These are phyloP conservation scores for Lycia hirtaria DNA, from an alignment of 2,888 invertebrate genomes.

Conservation along the genomic window DNA sequence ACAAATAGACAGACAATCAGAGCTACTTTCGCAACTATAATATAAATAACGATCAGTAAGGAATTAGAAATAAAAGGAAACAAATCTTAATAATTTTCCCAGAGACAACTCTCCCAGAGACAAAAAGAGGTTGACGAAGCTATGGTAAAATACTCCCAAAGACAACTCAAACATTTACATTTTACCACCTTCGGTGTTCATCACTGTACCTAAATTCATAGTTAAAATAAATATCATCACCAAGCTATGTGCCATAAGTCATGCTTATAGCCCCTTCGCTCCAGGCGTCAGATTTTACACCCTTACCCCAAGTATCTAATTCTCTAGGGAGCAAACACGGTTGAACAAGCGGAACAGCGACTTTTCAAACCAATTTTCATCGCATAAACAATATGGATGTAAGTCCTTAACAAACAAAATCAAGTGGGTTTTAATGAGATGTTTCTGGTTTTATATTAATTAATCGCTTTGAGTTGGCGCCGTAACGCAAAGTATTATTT, in stretches of 20 bases:
- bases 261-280: conserved; percentile 29
- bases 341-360: conserved; percentile 9
- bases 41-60: no score
- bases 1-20: no score
- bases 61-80: no score
- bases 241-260: conserved; percentile 38
- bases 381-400: not conserved
- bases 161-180: no score
- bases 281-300: conserved; percentile 34
- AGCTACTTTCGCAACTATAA: no score
- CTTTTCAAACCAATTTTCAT: conserved; percentile 8
- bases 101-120: no score
- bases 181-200: not conserved
- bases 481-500: not conserved
- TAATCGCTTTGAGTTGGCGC: not conserved
- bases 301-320: conserved; percentile 25
- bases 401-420: conserved; percentile 7
- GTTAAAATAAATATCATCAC: conserved; percentile 38
- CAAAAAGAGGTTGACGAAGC: no score
- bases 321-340: conserved; percentile 5
- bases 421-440: not conserved
- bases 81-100: no score
- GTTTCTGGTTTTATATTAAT: not conserved
- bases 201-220: not conserved
- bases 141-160: no score